Conservation (phyloP, 2,797 vertebrate species). For the Pseudomugil gertrudae region DNA sequence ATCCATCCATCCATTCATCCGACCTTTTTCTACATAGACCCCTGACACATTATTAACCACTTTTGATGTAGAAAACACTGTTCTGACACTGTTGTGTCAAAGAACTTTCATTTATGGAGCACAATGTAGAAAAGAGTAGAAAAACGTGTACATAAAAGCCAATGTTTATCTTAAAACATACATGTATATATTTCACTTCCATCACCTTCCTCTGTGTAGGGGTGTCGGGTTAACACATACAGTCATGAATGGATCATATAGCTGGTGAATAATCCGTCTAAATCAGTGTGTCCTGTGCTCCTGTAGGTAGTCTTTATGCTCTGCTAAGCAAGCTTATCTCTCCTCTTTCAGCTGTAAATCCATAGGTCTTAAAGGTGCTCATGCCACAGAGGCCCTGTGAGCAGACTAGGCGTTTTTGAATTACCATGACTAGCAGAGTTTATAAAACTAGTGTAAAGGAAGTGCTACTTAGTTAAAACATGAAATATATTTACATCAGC, state of each 20-base stretch:
- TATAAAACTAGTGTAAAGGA: background rate
- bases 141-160: background rate
- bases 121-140: background rate
- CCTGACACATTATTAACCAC: background rate
- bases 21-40: background rate
- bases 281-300: slow-evolving; percentile 34
- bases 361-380: slow-evolving; percentile 56
- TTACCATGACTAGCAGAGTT: background rate
- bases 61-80: background rate
- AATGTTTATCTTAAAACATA: no score
- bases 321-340: slow-evolving; percentile 55
- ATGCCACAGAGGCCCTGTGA: slow-evolving; percentile 20
- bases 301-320: slow-evolving; percentile 46
- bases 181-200: no score
- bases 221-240: slow-evolving; percentile 13
- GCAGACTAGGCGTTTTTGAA: background rate
- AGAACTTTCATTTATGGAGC: background rate
- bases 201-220: background rate
- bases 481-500: background rate
- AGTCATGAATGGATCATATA: slow-evolving; percentile 48
- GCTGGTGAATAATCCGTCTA: slow-evolving; percentile 52
- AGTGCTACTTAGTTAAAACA: background rate
- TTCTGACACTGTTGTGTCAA: background rate
- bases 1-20: no score
- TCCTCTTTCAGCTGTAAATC: slow-evolving; percentile 56